phyloP scores from a whole-genome alignment of 2,797 vertebrate genomes.

The Ambastaia sidthimunki region DNA sequence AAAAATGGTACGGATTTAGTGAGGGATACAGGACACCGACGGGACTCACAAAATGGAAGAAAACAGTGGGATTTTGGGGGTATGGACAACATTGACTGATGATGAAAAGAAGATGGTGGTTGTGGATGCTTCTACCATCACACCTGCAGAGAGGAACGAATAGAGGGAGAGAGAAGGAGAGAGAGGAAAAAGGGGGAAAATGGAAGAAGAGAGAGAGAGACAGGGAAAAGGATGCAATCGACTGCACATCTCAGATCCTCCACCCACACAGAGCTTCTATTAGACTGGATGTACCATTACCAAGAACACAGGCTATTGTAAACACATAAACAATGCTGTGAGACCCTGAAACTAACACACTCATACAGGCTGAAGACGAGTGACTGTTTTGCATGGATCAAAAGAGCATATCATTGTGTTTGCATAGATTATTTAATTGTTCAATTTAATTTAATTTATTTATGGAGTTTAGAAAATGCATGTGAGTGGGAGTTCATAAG shows the following conservation, averaged over 20 bases:
- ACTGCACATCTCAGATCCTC: slow-evolving; percentile 45
- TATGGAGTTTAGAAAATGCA: neutral
- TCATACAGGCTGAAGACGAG: slow-evolving; percentile 11
- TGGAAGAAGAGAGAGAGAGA: slow-evolving; percentile 58
- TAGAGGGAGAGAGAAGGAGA: slow-evolving; percentile 17
- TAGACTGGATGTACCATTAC: slow-evolving; percentile 66
- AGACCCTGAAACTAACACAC: slow-evolving; percentile 50
- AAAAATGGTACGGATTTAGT: slow-evolving; percentile 39
- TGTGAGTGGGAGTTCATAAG: neutral
- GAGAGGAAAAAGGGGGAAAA: slow-evolving; percentile 18
- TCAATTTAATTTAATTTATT: slow-evolving; percentile 8
- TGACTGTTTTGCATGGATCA: slow-evolving; percentile 26
- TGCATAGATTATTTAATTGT: slow-evolving; percentile 7
- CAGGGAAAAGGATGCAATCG: slow-evolving; percentile 55
- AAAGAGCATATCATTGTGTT: slow-evolving; percentile 18
- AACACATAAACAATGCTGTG: slow-evolving; percentile 50
- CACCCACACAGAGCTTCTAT: slow-evolving; percentile 59
- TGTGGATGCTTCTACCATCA: slow-evolving; percentile 60
- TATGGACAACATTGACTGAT: slow-evolving; percentile 37
- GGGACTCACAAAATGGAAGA: slow-evolving; percentile 24
- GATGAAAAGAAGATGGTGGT: slow-evolving; percentile 41
- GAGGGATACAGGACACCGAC: slow-evolving; percentile 21
- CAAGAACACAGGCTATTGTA: slow-evolving; percentile 69
- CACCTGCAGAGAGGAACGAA: slow-evolving; percentile 59
- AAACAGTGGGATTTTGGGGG: slow-evolving; percentile 5